Evolutionary conservation across 1,140 invertebrate species (phyloP).

Genomic region (Trypoxylus dichotomus): DNA sequence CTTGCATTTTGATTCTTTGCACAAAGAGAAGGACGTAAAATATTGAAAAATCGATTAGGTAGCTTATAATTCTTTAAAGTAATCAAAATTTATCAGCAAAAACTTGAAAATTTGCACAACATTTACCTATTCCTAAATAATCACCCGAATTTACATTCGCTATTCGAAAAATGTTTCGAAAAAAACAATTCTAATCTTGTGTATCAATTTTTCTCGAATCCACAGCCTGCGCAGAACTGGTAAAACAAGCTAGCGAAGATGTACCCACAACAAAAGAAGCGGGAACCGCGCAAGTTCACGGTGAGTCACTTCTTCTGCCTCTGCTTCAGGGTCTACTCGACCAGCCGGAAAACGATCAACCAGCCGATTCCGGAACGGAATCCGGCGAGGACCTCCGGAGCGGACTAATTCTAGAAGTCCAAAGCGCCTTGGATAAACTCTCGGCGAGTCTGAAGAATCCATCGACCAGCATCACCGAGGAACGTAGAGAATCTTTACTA

Average conservation of each 20-base stretch:
- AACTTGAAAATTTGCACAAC: too few species aligned
- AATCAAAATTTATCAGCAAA: too few species aligned
- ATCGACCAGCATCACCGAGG: conserved; percentile 55
- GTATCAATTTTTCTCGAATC: conserved; percentile 25
- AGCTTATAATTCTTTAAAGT: too few species aligned
- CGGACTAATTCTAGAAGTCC: conserved; percentile 75
- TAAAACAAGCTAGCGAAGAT: conserved; percentile 57
- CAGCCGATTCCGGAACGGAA: conserved; percentile 66
- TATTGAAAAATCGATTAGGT: too few species aligned
- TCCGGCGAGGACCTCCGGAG: conserved; percentile 64
- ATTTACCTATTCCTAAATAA: too few species aligned
- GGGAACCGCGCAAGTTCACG: conserved; percentile 50
- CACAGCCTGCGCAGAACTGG: conserved; percentile 62
- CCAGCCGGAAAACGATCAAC: conserved; percentile 46
- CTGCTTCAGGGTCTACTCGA: conserved; percentile 58
- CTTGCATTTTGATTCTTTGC: too few species aligned
- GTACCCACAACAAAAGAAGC: conserved; percentile 39
- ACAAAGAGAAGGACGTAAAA: too few species aligned
- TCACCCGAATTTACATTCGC: too few species aligned
- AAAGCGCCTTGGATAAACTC: conserved; percentile 72
- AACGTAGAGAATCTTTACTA: conserved; percentile 67
- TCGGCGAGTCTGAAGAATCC: conserved; percentile 68
- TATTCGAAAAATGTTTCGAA: too few species aligned
- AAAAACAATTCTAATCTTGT: too few species aligned
- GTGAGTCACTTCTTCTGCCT: conserved; percentile 63